Base-by-base conservation (phyloP, 2,797 vertebrate species). In the Poeciliopsis turneri region DNA sequence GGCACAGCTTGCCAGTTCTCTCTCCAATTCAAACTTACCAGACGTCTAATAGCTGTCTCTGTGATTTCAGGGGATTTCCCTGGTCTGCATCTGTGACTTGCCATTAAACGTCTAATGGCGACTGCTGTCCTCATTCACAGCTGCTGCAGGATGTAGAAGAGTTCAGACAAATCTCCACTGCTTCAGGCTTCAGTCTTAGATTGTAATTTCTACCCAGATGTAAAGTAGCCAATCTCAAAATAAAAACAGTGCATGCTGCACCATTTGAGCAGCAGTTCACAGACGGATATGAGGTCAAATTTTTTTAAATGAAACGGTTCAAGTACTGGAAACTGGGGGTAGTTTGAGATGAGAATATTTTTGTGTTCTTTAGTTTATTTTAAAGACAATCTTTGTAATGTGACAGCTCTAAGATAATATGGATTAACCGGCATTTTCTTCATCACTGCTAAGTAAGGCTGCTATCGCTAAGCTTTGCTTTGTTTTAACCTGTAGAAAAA, bases 21-120 rank as follows among this genome's bases (percentile, higher is more conserved):
- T 90, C 83, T 85, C 85, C 36, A 47, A 81, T 86, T 76, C 80
- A 88, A 87, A 88, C 85, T 90, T 82, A 80, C 72, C 92, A 93
- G 91, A 92, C 88, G 70, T 84, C 85, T 92, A 91, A 93, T 93
- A 92, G 89, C 87, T 88, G 90, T 87, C 87, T 86, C 53, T 15
- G 82, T 86, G 88, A 81, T 86, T 92, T 88, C 64, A 76, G 87
- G 89, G 89, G 81, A 89, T 87, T 93, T 90, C 85, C 86, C 84
- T 4, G 45, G 73, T 66, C 87, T 80, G 82, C 83, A 81, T 87
- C 81, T 87, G 84, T 80, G 81, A 90, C 87, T 87, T 88, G 86
- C 79, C 78, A 88, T 90, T 81, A 85, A 72, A 61, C 43, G 2
- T 25, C 75, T 78, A 55, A 28, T 72, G 82, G 78, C 76, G 30